Evolutionary conservation across 2,113 vertebrate genomes (phyloP).

Genomic region (Pristiophorus japonicus): DNA sequence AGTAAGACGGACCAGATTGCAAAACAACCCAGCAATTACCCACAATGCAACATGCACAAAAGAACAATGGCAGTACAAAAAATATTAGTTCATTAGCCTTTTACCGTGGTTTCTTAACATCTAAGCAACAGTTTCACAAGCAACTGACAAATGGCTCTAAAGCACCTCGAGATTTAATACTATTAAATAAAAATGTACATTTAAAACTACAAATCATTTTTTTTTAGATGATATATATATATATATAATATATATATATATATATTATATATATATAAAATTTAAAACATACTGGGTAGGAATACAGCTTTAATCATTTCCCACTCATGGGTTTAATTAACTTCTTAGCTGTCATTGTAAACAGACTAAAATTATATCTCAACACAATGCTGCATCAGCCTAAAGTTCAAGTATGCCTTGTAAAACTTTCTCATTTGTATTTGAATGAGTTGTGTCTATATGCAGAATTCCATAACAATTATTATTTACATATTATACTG

Average conservation of each 20-base stretch:
- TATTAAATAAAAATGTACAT: background rate
- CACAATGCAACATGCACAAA: background rate
- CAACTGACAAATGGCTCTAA: background rate
- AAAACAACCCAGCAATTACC: background rate
- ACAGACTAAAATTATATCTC: background rate
- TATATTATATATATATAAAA: background rate
- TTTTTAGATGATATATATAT: background rate
- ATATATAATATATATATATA: background rate
- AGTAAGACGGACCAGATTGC: background rate
- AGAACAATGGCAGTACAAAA: background rate
- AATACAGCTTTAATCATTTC: background rate
- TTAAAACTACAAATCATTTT: background rate
- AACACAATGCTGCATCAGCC: background rate
- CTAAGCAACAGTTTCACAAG: background rate
- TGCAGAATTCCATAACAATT: background rate
- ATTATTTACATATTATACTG: background rate
- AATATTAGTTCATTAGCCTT: background rate
- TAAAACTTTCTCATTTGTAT: background rate
- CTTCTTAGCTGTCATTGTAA: background rate
- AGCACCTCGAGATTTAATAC: background rate
- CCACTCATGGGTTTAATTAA: background rate
- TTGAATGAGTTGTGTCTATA: background rate
- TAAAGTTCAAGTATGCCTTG: background rate
- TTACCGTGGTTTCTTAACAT: background rate
- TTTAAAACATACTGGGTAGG: background rate